Evolutionary conservation across 2,888 invertebrate genomes (phyloP).

Genomic region (Ophonus ardosiacus): DNA sequence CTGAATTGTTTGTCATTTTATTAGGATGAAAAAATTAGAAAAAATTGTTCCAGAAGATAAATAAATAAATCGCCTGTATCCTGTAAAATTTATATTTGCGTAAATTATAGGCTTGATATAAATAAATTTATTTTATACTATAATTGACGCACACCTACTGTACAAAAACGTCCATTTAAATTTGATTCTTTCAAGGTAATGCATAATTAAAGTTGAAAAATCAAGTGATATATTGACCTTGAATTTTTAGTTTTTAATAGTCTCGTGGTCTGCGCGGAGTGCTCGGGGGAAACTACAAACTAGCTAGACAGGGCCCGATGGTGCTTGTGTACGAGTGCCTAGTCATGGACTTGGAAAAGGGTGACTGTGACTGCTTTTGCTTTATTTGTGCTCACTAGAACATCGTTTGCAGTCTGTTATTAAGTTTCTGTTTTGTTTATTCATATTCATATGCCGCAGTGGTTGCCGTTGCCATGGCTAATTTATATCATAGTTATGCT

Average conservation of each 20-base stretch:
- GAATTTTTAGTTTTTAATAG: constrained; percentile 63
- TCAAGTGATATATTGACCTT: constrained; percentile 63
- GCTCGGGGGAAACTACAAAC: constrained; percentile 59
- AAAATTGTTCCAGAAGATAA: constrained; percentile 2
- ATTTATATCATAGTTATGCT: constrained; percentile 7
- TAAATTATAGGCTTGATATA: constrained; percentile 20
- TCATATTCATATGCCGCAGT: constrained; percentile 2
- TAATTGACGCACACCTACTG: constrained; percentile 58
- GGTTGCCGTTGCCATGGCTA: constrained; percentile 1
- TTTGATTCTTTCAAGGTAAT: constrained; percentile 64
- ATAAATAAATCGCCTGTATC: constrained; percentile 5
- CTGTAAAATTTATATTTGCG: constrained; percentile 13
- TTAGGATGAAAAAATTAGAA: constrained; percentile 19
- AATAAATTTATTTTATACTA: constrained; percentile 49
- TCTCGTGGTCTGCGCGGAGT: constrained; percentile 57
- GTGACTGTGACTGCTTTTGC: constrained; percentile 39
- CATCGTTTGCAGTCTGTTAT: constrained; percentile 4
- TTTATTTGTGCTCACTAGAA: constrained; percentile 29
- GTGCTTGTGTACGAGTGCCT: constrained; percentile 58
- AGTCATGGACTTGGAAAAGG: constrained; percentile 55
- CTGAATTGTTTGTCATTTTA: constrained; percentile 62
- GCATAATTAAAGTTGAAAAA: constrained; percentile 63
- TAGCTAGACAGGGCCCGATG: constrained; percentile 61
- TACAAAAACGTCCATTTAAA: constrained; percentile 63
- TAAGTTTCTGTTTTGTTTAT: neutral